Base-by-base conservation (phyloP, 30 jellyfish, hydroid and myxozoan species). In the Turritopsis dohrnii region DNA sequence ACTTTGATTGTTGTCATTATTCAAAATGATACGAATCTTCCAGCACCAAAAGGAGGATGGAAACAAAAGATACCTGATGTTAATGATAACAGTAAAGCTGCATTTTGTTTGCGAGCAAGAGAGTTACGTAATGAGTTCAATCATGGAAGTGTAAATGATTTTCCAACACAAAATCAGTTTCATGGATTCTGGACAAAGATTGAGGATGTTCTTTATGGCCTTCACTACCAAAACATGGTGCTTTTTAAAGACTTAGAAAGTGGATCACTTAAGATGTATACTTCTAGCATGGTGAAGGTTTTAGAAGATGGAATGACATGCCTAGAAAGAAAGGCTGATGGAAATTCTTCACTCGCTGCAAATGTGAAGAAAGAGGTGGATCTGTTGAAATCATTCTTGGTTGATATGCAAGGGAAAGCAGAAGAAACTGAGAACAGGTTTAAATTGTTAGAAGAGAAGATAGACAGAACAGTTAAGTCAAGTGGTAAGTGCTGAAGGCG, bases 71-170 rank as follows among this genome's bases (percentile, higher is more conserved):
- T 69, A 69, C 77, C 77, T n/a, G 16, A 8, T 69, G 31, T 27
- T 69, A 27, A 27, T 69, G 77, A 69, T 21, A 23, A 69, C 9
- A 69, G 77, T 69, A 69, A 69, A 69, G 77, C 77, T 27, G 77
- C 77, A 19, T 69, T 69, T 69, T 69, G 77, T 69, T 69, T 69
- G 19, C 77, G 77, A 7, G 77, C 77, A 16, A 23, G 77, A 69
- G 23, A 69, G 22, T 27, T 69, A 27, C 77, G 77, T 27, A 69
- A 69, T 69, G 30, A 69, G 31, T 69, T 7, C 0, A 69, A 69
- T 27, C 77, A 69, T 69, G 77, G 77, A 16, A 69, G 77, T 69
- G 19, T 69, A 17, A 69, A 69, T 69, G 30, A 69, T 27, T n/a
- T 69, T 7, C 19, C 19, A 69, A 69, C 77, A 21, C 77, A 69